Base-by-base conservation (phyloP, 2,888 invertebrate species). In the Aromia moschata region DNA sequence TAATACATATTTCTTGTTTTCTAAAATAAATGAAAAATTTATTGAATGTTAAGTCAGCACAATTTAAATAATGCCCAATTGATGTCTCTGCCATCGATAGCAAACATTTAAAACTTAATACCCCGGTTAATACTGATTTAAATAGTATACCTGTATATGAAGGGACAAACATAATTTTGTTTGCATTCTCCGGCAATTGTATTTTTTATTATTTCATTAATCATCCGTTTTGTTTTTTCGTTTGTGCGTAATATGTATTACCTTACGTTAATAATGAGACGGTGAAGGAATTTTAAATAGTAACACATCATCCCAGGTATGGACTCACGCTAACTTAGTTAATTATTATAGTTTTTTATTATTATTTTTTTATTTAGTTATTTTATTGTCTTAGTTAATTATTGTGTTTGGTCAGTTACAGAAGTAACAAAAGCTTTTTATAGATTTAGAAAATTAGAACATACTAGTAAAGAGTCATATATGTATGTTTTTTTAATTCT, bases 211-310 rank as follows among this genome's bases (percentile, higher is more conserved):
- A 31, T 56, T 59, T 60, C 60, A 63, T 40, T 12, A 31, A 52
- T 25, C 44, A 41, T 59, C 62, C 36, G 56, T 30, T 60, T 54
- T 36, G 49, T 33, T 52, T 61, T 53, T 58, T 57, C 52, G 61
- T 25, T 25, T n/a, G n/a, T n/a, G n/a, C n/a, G n/a, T n/a, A n/a
- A 7, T 25, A 5, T 55, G 40, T 58, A 46, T 30, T 46, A 38
- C 43, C 38, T 45, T 54, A 47, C 58, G 54, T 53, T 56, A 44
- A 43, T 56, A 37, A 55, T 58, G 49, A 54, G 54, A 60, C 63
- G 60, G 58, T 65, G 61, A 47, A 62, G 57, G 62, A 58, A 67
- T 64, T 68, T 68, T 68, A 62, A 67, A 66, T 62, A 63, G 47
- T 58, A 57, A 61, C 55, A 25, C 25, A 7, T n/a, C n/a, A n/a